phyloP scores from a whole-genome alignment of 1,140 invertebrate species.

The Brachionus rubens region DNA sequence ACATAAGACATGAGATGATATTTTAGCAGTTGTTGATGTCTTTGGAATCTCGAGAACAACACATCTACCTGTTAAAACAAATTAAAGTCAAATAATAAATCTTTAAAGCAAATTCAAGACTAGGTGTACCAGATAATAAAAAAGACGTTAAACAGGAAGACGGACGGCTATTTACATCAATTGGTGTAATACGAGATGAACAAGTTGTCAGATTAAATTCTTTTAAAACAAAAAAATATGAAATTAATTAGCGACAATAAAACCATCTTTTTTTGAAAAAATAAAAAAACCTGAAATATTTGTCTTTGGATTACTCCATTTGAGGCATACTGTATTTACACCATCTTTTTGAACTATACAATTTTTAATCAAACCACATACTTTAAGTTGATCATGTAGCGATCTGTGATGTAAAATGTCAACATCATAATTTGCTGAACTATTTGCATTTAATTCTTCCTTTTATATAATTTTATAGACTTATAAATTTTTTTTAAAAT shows the following conservation, averaged over 20 bases:
- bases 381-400: conserved; percentile 75
- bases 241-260: not conserved
- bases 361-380: conserved; percentile 54
- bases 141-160: conserved; percentile 95
- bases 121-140: conserved; percentile 72
- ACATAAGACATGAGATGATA: conserved; percentile 84
- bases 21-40: conserved; percentile 74
- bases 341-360: conserved; percentile 61
- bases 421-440: conserved; percentile 95
- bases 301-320: conserved; percentile 88
- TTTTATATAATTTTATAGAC: conserved; percentile 48
- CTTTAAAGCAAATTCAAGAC: not conserved
- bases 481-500: conserved; percentile 10
- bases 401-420: conserved; percentile 83
- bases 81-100: not conserved
- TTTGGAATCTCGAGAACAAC: conserved; percentile 86
- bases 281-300: conserved; percentile 66
- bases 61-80: conserved; percentile 63
- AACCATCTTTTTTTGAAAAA: not conserved
- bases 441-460: conserved; percentile 95
- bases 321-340: conserved; percentile 76
- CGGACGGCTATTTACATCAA: conserved; percentile 87
- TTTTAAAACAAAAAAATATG: not conserved
- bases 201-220: conserved; percentile 50
- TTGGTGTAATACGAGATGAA: conserved; percentile 84